Base-by-base conservation (phyloP, 2,113 vertebrate species). In the Zootoca vivipara region DNA sequence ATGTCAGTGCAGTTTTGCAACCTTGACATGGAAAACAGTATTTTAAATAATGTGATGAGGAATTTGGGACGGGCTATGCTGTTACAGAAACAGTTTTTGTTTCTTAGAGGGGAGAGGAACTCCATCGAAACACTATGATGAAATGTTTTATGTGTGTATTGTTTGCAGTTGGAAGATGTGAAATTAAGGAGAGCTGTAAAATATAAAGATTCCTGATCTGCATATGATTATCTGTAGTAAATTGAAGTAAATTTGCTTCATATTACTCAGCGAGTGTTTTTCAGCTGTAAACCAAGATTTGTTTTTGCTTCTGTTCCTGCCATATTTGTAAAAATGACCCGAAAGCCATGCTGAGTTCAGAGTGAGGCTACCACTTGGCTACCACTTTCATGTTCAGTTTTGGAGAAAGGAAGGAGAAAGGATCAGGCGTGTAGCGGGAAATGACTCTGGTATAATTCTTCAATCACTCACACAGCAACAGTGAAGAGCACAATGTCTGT, bases 171-270 rank as follows among this genome's bases (percentile, higher is more conserved):
- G 85, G 85, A 82, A 95, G 70, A 95, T 87, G 69, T 86, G 30
- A 88, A 95, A 94, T 96, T 94, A 96, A 94, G 78, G 85, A 93
- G 75, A 92, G 73, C 81, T 93, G 64, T 96, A 95, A 96, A 96
- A 93, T 85, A 87, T 88, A 92, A 94, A 95, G 88, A 87, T 72
- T 93, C 85, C 58, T 93, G 91, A 94, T 82, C 64, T 93, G 78
- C 74, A 73, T 95, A 89, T 94, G 88, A 94, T 95, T 94, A 94
- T 89, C 89, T 75, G 80, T 91, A 89, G 92, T 93, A 93, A 93
- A 94, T 89, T 90, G 74, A 95, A 94, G 90, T 93, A 93, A 95
- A 94, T 91, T 92, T 91, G 89, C 86, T 95, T 93, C 85, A 1
- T 91, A 52, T 90, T 93, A 52, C 69, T 95, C 86, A 90, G 6